These are phyloP conservation scores for Dryobota labecula DNA, from an alignment of 2,888 invertebrate species.

Conservation along the genomic window DNA sequence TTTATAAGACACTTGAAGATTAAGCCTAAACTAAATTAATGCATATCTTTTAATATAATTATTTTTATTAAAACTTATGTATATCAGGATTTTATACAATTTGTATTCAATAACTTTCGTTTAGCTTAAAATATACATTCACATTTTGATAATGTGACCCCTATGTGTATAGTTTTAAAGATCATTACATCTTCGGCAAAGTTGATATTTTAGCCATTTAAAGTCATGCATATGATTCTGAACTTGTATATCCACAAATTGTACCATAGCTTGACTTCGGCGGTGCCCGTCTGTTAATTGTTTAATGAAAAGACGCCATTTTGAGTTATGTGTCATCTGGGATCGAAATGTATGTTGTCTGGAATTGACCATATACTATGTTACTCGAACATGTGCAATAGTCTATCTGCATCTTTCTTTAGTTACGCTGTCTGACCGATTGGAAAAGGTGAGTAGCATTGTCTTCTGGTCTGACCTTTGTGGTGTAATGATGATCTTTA, in stretches of 20 bases:
- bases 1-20: conserved; percentile 64
- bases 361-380: conserved; percentile 20
- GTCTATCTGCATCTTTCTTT: conserved; percentile 10
- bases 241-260: conserved; percentile 62
- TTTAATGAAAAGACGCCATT: conserved; percentile 22
- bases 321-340: conserved; percentile 10
- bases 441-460: not conserved
- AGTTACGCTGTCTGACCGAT: not conserved
- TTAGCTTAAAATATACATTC: conserved; percentile 53
- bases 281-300: conserved; percentile 17
- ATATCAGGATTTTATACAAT: conserved; percentile 61
- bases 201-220: conserved; percentile 25
- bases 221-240: conserved; percentile 57
- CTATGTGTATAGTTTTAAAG: conserved; percentile 38
- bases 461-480: conserved; percentile 1
- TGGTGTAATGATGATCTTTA: conserved; percentile 35
- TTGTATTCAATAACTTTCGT: conserved; percentile 45
- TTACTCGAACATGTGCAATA: conserved; percentile 35
- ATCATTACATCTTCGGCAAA: conserved; percentile 33
- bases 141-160: conserved; percentile 45
- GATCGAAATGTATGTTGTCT: conserved; percentile 14
- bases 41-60: conserved; percentile 38
- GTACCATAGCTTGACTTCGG: conserved; percentile 54
- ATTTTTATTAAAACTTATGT: conserved; percentile 49
- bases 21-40: conserved; percentile 52